phyloP scores from a whole-genome alignment of 2,797 vertebrate species.

The Spinus olivaceus region DNA sequence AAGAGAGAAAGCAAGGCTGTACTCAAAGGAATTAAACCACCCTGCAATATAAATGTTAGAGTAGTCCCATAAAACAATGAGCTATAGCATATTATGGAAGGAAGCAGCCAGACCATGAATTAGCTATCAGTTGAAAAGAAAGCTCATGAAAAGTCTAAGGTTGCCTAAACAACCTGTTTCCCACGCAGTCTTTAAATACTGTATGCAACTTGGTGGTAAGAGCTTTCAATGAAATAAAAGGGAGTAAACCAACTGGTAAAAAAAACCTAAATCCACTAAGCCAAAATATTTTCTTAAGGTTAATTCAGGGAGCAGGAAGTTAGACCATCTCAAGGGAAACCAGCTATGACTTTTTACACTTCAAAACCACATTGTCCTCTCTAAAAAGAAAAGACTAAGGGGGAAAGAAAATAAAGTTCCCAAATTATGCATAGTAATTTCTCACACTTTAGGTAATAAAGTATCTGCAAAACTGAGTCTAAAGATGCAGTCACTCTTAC shows the following conservation, averaged over 20 bases:
- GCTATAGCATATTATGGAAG: background rate
- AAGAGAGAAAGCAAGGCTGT: background rate
- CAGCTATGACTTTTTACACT: background rate
- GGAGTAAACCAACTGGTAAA: background rate
- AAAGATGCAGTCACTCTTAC: background rate
- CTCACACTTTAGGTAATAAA: background rate
- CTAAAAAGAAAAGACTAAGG: background rate
- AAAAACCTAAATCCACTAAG: background rate
- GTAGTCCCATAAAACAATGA: background rate
- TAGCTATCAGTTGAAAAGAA: background rate
- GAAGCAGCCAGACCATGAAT: background rate
- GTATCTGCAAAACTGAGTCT: background rate
- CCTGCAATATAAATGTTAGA: background rate
- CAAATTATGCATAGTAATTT: background rate
- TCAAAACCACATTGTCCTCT: background rate
- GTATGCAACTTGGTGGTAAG: accelerated
- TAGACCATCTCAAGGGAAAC: background rate
- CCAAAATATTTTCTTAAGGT: background rate
- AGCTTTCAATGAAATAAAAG: background rate
- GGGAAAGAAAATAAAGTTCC: background rate
- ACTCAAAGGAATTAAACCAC: background rate
- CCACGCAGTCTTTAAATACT: background rate
- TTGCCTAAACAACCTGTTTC: background rate
- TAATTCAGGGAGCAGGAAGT: background rate
- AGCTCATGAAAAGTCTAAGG: background rate